These are phyloP conservation scores for Elachura formosa DNA, from an alignment of 2,113 vertebrate species.

Conservation along the genomic window DNA sequence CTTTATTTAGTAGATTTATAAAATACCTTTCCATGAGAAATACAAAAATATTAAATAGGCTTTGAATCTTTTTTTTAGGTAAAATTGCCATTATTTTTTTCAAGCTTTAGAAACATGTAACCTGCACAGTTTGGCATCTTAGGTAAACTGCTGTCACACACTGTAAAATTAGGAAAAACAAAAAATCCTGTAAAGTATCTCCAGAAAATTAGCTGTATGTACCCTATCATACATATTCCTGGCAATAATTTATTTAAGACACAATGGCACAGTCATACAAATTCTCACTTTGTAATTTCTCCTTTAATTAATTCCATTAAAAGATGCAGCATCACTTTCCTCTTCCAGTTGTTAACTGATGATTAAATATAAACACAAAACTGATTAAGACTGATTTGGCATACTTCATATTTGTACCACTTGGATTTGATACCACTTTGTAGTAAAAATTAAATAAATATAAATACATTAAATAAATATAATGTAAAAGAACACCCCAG, in stretches of 20 bases:
- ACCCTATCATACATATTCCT: background rate
- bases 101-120: conserved; percentile 65
- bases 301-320: background rate
- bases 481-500: conserved; percentile 35
- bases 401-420: conserved; percentile 58
- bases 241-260: conserved; percentile 54
- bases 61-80: conserved; percentile 36
- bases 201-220: background rate
- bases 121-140: conserved; percentile 38
- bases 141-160: conserved; percentile 48
- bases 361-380: conserved; percentile 15
- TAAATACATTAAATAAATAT: conserved; percentile 82
- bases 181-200: background rate
- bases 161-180: conserved; percentile 50
- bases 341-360: conserved; percentile 39
- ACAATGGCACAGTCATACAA: conserved; percentile 42
- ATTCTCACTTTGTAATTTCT: background rate
- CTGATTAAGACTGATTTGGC: conserved; percentile 2
- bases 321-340: conserved; percentile 56
- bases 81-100: conserved; percentile 21
- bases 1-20: conserved; percentile 68
- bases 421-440: conserved; percentile 33
- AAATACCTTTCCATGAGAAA: conserved; percentile 69
- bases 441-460: conserved; percentile 81
- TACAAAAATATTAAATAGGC: conserved; percentile 74